These are phyloP conservation scores for Aradophagus sp. DNA, from an alignment of 1,140 invertebrate species.

Conservation along the genomic window DNA sequence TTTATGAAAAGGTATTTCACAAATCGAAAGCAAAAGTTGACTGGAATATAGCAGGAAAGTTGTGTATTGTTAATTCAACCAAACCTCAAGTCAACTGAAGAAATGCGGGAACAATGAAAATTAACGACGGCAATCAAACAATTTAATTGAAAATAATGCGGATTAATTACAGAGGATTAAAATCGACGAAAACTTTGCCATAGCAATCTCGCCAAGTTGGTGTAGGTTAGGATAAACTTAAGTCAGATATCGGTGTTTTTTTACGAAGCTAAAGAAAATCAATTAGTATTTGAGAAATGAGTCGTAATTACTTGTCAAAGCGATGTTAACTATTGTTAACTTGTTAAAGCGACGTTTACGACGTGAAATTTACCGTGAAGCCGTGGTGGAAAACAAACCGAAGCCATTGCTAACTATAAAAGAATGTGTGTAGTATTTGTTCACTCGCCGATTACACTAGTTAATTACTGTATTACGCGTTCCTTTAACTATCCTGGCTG, in stretches of 20 bases:
- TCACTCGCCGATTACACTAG: conserved; percentile 39
- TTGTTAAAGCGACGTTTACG: no score
- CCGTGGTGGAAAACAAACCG: conserved; percentile 8
- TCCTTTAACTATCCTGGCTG: conserved; percentile 33
- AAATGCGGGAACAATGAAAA: neutral
- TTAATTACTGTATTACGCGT: conserved; percentile 47
- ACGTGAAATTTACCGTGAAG: no score
- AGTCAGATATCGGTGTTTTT: conserved; percentile 51
- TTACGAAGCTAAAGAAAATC: conserved; percentile 26
- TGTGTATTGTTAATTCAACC: no score
- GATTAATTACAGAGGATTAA: conserved; percentile 29
- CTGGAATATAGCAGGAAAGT: no score
- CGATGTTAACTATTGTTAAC: no score
- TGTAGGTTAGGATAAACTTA: conserved; percentile 26
- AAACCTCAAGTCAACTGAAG: no score
- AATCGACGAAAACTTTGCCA: conserved; percentile 8
- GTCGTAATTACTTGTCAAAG: conserved; percentile 30
- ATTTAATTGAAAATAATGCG: conserved; percentile 8
- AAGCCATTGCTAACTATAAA: conserved; percentile 36
- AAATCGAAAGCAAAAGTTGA: no score
- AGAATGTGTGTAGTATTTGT: conserved; percentile 47
- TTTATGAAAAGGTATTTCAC: no score
- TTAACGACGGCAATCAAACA: neutral
- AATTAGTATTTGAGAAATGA: conserved; percentile 17
- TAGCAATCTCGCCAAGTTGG: conserved; percentile 11